Evolutionary conservation across 92 coral and sea anemone genomes (phyloP), one percentile per base, ranked within the genome.

Genomic region (Phymanthus crucifer): DNA sequence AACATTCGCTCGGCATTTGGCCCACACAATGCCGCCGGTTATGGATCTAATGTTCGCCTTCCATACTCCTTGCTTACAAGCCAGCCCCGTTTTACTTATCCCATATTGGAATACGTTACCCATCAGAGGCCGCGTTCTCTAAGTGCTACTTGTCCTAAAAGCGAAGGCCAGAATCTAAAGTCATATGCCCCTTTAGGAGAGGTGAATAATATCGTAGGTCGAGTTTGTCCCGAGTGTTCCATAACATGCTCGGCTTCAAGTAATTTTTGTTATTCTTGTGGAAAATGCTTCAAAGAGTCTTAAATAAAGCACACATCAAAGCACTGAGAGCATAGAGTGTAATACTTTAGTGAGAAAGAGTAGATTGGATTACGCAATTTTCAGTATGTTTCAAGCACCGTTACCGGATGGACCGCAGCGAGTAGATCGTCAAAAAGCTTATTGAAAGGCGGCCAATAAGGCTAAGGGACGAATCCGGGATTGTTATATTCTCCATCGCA

Each of bases 181-280:
- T 40, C 80, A 21, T 75, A 52, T 27, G 68, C 32, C 1, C 14
- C 68, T 34, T 73, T 73, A 52, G 73, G 75, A 35, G 89, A 91
- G 31, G 80, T 85, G 80, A 74, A 82, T 72, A 87, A 86, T 26
- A 48, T 90, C 46, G 85, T 84, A 24, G 97, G 97, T 21, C 86
- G 89, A 71, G 92, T 82, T 64, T 92, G 97, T 72, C 82, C 90
- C 3, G 91, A 92, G 43, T 92, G 97, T 57, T 87, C 94, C 9
- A 81, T 87, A 18, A 90, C 77, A 26, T 90, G 92, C 35, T 75
- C 87, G 11, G 72, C 88, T 17, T 58, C 84, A 31, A 92, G 91
- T 73, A 90, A 92, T 82, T 92, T 90, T 82, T 92, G 97, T 36
- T 78, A 89, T 40, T 82, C 89, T 6, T 92, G 97, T 47, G 97